Evolutionary conservation across 2,797 vertebrate genomes (phyloP), one percentile per base, ranked within the genome.

Genomic region (Eupleurogrammus muticus): DNA sequence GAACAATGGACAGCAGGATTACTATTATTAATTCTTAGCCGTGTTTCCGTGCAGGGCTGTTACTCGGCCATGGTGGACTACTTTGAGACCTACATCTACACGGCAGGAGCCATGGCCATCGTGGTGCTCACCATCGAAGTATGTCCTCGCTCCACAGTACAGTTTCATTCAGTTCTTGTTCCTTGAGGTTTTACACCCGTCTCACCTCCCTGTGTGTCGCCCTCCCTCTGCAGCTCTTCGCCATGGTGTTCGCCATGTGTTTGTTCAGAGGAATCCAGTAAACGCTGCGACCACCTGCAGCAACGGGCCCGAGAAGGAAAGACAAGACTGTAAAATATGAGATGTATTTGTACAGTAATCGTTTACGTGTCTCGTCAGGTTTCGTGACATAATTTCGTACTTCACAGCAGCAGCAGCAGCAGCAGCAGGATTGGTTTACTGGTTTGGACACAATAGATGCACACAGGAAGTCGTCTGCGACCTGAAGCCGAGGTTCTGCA

Each of bases 191-290:
- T n/a, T n/a, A n/a, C n/a, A n/a, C n/a, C n/a, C n/a, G n/a, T n/a
- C 9, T 59, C 73, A 42, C 60, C 71, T n/a, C 49, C 17, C 12
- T 11, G 12, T 62, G 9, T 76, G 23, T 81, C 7, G 8, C 34
- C 47, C 60, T 81, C 16, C 55, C 53, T 87, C 77, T 16, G 5
- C 93, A 98, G 97, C 95, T 98, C 19, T 96, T 97, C 10, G 95
- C 96, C 76, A 98, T 98, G 97, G 92, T 97, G 79, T 98, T 97
- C 42, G 96, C 97, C 11, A 97, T 98, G 96, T 97, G 96, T 91
- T 92, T 98, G 78, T 98, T 98, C 87, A 90, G 95, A 82, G 96
- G 97, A 53, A 97, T 98, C 91, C 96, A 97, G 87, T 97, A 94
- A 89, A 46, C 10, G 13, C 13, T 0, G 66, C 60, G 5, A n/a